A percentile compares a stretch with the other conserved stretches of the same genome.
These are phyloP conservation scores for Onychostoma macrolepis DNA, from an alignment of 2,113 vertebrate genomes.

Conservation along the genomic window DNA sequence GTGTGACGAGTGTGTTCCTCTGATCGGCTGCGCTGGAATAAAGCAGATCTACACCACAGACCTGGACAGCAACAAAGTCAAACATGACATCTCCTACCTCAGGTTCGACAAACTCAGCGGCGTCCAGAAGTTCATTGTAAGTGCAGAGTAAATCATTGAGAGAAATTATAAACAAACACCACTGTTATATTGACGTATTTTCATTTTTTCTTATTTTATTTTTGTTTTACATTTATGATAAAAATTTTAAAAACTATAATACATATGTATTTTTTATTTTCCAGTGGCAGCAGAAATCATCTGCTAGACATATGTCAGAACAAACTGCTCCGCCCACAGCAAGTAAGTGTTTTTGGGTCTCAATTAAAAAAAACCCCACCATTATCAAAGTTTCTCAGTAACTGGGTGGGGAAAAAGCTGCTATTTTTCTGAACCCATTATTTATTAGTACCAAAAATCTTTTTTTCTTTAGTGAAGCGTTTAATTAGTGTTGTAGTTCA, in stretches of 20 bases:
- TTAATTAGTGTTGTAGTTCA: background rate
- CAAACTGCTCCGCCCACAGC: constrained; percentile 65
- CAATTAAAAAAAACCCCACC: too few species aligned
- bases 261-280: constrained; percentile 33
- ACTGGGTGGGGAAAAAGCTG: background rate
- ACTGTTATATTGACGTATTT: too few species aligned
- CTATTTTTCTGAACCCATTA: background rate
- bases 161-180: background rate
- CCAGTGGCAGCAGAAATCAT: constrained; percentile 85
- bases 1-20: constrained; percentile 92
- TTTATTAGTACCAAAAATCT: background rate
- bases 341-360: constrained; percentile 77
- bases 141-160: constrained; percentile 45
- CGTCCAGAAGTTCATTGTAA: constrained; percentile 88
- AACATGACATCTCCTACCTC: constrained; percentile 94
- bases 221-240: background rate
- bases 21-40: constrained; percentile 91
- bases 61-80: constrained; percentile 88
- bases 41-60: constrained; percentile 92
- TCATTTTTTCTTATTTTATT: background rate
- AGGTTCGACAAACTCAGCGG: constrained; percentile 82
- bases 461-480: background rate
- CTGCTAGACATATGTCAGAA: constrained; percentile 60
- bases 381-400: background rate
- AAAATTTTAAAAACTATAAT: background rate